These are phyloP conservation scores for Deladenus siricidicola DNA, from an alignment of 2,888 invertebrate genomes.

Conservation along the genomic window DNA sequence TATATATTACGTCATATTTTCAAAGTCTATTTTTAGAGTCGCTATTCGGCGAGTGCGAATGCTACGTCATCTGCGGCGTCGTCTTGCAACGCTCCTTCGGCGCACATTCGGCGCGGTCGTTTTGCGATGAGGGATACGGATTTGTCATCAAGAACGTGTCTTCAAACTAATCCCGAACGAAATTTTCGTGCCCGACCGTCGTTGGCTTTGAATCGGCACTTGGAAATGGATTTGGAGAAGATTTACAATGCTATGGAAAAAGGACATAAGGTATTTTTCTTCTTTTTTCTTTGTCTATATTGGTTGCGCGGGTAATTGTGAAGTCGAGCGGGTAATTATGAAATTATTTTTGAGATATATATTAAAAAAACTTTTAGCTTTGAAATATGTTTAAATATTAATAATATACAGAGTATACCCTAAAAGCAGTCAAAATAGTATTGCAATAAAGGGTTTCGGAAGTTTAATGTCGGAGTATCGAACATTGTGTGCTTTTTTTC, in stretches of 20 bases:
- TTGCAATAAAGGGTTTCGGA: no score
- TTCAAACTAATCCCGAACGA: not conserved
- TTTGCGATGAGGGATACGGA: not conserved
- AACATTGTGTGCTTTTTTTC: no score
- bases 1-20: not conserved
- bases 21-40: not conserved
- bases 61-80: not conserved
- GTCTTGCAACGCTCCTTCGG: not conserved
- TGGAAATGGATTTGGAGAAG: slow-evolving; percentile 36
- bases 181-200: not conserved
- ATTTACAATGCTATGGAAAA: slow-evolving; percentile 42
- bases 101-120: not conserved
- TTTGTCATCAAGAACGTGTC: no score
- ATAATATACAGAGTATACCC: no score
- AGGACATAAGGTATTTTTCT: slow-evolving; percentile 35
- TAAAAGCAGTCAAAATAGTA: no score
- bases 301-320: no score
- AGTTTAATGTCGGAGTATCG: no score
- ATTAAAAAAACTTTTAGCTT: no score
- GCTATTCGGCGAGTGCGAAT: not conserved
- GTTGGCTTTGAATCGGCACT: not conserved
- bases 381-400: no score
- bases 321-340: no score
- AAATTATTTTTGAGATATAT: no score
- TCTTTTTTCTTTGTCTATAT: no score